Evolutionary conservation across 1,140 invertebrate genomes (phyloP), one percentile per base, ranked within the genome.

Genomic region (Aphelenchoides fujianensis): DNA sequence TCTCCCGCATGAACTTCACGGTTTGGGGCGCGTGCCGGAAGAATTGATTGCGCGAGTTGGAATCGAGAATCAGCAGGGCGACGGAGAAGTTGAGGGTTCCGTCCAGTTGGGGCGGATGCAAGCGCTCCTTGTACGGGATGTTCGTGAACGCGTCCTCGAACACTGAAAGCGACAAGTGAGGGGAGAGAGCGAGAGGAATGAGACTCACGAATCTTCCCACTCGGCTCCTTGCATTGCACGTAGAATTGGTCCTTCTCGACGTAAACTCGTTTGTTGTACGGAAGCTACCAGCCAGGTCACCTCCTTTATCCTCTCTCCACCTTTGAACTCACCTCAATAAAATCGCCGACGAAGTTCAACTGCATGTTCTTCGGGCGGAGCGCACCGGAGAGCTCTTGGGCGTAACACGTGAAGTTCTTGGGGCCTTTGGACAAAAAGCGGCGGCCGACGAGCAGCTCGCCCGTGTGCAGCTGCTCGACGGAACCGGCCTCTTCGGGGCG

Each of bases 11-110:
- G 59, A 61, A 61, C 59, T 61, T 61, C 2, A 61, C 31, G 27
- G 59, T 61, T 28, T 61, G n/a, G 2, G 59, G 59, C 12, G 41
- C 41, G 23, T 48, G 41, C 23, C 41, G 41, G 12, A 48, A 12
- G 30, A 61, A 61, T 61, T 61, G 59, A 61, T 61, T 61, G 28
- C 59, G n/a, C 2, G 59, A 61, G 2, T n/a, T 61, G 16, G n/a
- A 19, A 34, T 61, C 59, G 19, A 61, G 36, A 61, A 61, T 31
- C 16, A 61, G 2, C n/a, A 61, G n/a, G 2, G 59, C n/a, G 36
- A 61, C 31, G 30, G 59, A 61, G 2, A 61, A 61, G 19, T 61
- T 61, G 16, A 61, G 36, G 1, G 59, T 35, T 52, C n/a, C n/a
- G 2, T 61, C 31, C 2, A 19, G 30, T 2, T 61, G 59, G 31